Evolutionary conservation across 2,113 vertebrate species (phyloP), one percentile per base, ranked within the genome.

Genomic region (Calyptommatus sinebrachiatus): DNA sequence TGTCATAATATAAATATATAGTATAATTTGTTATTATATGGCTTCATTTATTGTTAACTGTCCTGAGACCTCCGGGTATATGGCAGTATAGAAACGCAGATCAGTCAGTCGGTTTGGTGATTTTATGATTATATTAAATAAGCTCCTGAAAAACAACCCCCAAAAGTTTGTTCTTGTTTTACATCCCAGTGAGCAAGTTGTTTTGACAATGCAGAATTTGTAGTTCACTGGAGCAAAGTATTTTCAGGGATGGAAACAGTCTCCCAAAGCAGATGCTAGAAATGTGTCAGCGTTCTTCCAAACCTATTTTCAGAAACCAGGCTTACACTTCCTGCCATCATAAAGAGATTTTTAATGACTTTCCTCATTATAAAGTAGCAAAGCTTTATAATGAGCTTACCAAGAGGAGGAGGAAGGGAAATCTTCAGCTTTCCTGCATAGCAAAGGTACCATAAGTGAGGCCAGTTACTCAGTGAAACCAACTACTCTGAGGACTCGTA

Each of bases 151-250:
- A 81, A 84, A 63, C 16, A 84, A 86, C 29, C 35, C 35, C 2
- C 2, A 85, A 65, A 84, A 1, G 7, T 78, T 46, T 84, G 81
- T 78, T 81, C 86, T 86, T 75, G 80, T 88, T 91, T 90, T 88
- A 84, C 87, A 84, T 81, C 45, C 75, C 85, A 89, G 50, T 69
- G 87, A 91, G 71, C 90, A 92, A 82, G 80, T 26, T 45, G 71
- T 22, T 91, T 89, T 89, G 87, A 90, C 85, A 91, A 84, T 89
- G 84, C 82, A 62, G 85, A 89, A 91, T 88, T 89, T 91, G 84
- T 87, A 89, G 83, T 90, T 91, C 86, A 87, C 76, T 83, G 85
- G 35, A 90, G 80, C 81, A 77, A 50, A 76, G 86, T 88, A 79
- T 76, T 82, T 88, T 86, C 66, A 80, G 81, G 20, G 81, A 79